Evolutionary conservation across 2,797 vertebrate species (phyloP).

Genomic region (Aselliscus stoliczkanus): DNA sequence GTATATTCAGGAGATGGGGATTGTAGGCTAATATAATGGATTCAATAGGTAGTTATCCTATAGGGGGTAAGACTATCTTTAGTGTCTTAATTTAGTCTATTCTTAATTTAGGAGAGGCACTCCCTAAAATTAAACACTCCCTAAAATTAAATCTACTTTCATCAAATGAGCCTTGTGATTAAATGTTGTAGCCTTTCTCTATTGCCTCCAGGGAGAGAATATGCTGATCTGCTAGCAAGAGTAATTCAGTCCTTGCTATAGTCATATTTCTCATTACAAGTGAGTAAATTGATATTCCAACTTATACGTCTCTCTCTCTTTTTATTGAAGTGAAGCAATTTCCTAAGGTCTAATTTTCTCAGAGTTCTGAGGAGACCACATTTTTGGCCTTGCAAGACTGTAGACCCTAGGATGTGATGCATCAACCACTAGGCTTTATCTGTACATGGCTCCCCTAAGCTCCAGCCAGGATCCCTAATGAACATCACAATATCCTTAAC

Average conservation of each 20-base stretch:
- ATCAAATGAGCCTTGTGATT: constrained; percentile 44
- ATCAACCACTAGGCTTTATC: not conserved
- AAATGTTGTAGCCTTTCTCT: constrained; percentile 48
- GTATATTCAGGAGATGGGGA: not conserved
- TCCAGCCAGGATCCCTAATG: not conserved
- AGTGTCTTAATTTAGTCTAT: constrained; percentile 19
- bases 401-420: not conserved
- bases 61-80: not conserved
- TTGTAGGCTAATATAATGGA: not conserved
- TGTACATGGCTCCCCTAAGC: not conserved
- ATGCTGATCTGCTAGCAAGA: constrained; percentile 38
- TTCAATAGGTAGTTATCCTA: not conserved
- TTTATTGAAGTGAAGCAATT: constrained; percentile 59
- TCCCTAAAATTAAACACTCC: constrained; percentile 50
- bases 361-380: constrained; percentile 35
- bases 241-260: constrained; percentile 38
- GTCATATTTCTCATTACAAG: constrained; percentile 54
- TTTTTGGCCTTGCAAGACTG: constrained; percentile 1
- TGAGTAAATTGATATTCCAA: constrained; percentile 51
- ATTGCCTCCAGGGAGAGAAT: constrained; percentile 32
- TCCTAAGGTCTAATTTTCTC: constrained; percentile 45
- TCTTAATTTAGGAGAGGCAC: constrained; percentile 37
- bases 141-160: constrained; percentile 58
- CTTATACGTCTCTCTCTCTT: constrained; percentile 26
- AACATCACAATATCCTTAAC: not conserved